Conservation (phyloP, 2,113 vertebrate genomes). For the Rhea pennata region DNA sequence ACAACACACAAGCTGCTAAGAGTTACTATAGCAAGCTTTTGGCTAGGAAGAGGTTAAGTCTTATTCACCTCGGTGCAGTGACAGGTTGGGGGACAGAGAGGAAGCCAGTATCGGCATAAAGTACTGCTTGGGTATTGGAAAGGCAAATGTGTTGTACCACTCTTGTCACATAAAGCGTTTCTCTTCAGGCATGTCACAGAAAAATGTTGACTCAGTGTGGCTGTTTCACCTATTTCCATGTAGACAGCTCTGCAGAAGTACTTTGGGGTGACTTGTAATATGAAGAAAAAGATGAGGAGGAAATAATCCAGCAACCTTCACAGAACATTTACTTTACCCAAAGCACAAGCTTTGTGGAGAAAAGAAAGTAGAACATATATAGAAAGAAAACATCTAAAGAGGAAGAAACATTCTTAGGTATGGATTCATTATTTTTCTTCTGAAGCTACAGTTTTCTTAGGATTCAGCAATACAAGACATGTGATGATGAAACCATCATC, state of each 20-base stretch:
- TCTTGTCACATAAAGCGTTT: neutral
- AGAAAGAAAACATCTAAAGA: neutral
- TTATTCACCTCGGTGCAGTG: neutral
- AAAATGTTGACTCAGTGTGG: neutral
- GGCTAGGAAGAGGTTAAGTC: fast-evolving
- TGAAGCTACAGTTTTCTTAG: neutral
- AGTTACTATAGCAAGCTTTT: neutral
- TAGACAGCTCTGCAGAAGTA: neutral
- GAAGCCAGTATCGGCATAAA: neutral
- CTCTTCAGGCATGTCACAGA: neutral
- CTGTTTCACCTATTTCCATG: neutral
- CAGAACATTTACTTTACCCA: neutral
- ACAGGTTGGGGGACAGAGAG: fast-evolving
- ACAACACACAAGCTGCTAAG: neutral
- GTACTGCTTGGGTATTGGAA: neutral
- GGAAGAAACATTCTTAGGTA: neutral
- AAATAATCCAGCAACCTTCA: neutral
- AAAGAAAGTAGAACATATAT: neutral
- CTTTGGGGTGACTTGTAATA: fast-evolving
- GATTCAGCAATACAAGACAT: neutral
- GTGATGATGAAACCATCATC: conserved; percentile 2
- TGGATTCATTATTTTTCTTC: neutral
- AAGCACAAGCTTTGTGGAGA: neutral
- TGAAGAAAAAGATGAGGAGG: neutral
- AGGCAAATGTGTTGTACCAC: neutral